Percentiles rank a stretch among this genome's conserved stretches.
phyloP scores from a whole-genome alignment of 2,797 vertebrate species.

The Sarcoramphus papa region DNA sequence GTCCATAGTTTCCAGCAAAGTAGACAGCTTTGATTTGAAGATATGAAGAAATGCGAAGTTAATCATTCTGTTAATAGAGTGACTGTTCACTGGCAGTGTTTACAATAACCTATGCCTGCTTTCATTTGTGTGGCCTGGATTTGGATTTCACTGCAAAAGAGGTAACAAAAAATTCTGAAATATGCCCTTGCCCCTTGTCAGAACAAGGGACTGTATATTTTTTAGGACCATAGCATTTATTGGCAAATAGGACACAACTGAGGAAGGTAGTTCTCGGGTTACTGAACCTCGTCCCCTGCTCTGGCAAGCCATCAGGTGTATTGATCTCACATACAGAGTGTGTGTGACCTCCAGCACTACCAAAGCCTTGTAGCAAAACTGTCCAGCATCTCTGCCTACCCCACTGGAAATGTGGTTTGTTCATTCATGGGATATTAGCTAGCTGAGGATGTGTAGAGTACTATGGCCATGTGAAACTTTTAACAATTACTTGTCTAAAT shows the following conservation, averaged over 20 bases:
- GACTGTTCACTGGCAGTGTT: background rate
- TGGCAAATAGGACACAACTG: background rate
- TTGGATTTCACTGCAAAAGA: background rate
- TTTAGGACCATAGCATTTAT: background rate
- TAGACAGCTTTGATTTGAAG: background rate
- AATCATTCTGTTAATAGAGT: background rate
- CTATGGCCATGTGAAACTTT: background rate
- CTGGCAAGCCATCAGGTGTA: background rate
- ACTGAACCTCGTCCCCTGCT: rapidly evolving
- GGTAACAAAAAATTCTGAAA: background rate
- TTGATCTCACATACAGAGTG: rapidly evolving
- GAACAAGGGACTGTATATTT: background rate
- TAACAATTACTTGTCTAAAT: background rate
- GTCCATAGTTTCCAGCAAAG: background rate
- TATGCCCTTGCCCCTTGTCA: background rate
- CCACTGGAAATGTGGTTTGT: background rate
- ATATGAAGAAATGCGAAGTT: background rate
- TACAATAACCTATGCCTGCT: background rate
- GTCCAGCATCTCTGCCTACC: background rate
- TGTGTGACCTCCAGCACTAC: background rate
- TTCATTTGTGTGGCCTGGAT: background rate
- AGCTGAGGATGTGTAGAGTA: background rate
- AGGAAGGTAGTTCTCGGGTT: background rate
- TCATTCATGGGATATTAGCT: background rate
- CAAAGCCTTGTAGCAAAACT: background rate